Percentiles rank a stretch among this genome's conserved stretches.
These are phyloP conservation scores for Sorex fumeus DNA, from an alignment of 2,113 vertebrate species.

Conservation along the genomic window DNA sequence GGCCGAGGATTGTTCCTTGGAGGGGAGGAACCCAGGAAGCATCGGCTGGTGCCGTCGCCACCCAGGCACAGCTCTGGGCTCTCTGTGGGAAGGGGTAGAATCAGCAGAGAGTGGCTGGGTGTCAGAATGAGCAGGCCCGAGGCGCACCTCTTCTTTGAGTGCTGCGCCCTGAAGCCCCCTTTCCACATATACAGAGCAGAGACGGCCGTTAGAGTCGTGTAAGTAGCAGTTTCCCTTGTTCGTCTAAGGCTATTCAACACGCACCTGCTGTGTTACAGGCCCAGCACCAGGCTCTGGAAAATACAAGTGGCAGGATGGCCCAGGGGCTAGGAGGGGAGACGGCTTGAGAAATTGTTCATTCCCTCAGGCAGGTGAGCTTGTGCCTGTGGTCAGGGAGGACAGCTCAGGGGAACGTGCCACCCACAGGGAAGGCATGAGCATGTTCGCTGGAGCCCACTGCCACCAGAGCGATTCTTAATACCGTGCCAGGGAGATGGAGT, in stretches of 20 bases:
- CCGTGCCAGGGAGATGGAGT: neutral
- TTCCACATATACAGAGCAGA: neutral
- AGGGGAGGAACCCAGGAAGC: neutral
- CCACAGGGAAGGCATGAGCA: neutral
- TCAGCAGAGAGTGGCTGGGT: too few species aligned
- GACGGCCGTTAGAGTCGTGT: too few species aligned
- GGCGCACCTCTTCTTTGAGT: neutral
- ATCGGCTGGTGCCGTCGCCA: neutral
- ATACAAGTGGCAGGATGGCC: neutral
- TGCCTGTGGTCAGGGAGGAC: neutral
- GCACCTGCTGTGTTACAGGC: slow-evolving; percentile 1
- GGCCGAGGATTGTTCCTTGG: too few species aligned
- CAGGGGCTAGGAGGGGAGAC: neutral
- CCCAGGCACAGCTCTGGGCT: neutral
- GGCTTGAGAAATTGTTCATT: neutral
- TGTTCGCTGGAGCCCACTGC: neutral
- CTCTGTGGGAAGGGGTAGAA: neutral
- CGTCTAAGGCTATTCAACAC: neutral
- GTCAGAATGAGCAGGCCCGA: neutral
- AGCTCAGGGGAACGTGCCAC: neutral
- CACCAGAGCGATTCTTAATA: neutral
- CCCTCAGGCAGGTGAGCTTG: neutral
- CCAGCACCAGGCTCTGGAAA: slow-evolving; percentile 18
- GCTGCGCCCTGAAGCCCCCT: neutral
- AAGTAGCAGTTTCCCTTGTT: slow-evolving; percentile 15